A percentile compares a stretch with the other conserved stretches of the same genome.
phyloP scores from a whole-genome alignment of 2,888 invertebrate genomes.

The Halictus quadricinctus region DNA sequence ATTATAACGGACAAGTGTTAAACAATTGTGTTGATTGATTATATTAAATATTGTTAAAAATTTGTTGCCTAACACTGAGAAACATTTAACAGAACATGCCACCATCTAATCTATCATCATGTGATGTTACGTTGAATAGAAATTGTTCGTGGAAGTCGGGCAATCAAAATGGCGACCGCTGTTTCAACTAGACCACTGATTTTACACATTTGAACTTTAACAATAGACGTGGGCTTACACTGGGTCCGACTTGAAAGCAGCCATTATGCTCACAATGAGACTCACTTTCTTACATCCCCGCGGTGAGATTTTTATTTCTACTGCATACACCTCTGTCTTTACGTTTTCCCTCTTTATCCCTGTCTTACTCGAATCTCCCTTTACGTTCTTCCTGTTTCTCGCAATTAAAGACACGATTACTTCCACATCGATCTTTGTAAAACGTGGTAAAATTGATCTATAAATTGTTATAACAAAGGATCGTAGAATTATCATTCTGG shows the following conservation, averaged over 20 bases:
- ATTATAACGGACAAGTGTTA: too few species aligned
- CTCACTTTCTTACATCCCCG: background rate
- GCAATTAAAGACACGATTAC: background rate
- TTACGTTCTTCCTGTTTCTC: background rate
- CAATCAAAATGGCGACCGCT: background rate
- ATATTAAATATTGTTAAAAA: too few species aligned
- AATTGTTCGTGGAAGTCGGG: background rate
- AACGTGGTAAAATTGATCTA: background rate
- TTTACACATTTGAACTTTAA: background rate
- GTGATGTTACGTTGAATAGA: background rate
- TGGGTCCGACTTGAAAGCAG: background rate
- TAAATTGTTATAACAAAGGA: too few species aligned
- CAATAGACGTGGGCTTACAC: background rate
- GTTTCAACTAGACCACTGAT: background rate
- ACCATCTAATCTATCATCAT: too few species aligned
- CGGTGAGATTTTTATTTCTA: background rate
- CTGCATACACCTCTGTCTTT: background rate
- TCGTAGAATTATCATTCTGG: too few species aligned
- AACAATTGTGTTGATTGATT: too few species aligned
- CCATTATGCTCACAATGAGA: background rate
- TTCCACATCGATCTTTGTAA: background rate
- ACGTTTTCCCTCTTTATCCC: background rate
- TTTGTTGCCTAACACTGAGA: background rate
- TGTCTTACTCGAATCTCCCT: too few species aligned
- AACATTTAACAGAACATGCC: background rate